Percentiles rank a stretch among this genome's conserved stretches.
phyloP scores from a whole-genome alignment of 2,888 invertebrate species.

The Peribatodes rhomboidaria region DNA sequence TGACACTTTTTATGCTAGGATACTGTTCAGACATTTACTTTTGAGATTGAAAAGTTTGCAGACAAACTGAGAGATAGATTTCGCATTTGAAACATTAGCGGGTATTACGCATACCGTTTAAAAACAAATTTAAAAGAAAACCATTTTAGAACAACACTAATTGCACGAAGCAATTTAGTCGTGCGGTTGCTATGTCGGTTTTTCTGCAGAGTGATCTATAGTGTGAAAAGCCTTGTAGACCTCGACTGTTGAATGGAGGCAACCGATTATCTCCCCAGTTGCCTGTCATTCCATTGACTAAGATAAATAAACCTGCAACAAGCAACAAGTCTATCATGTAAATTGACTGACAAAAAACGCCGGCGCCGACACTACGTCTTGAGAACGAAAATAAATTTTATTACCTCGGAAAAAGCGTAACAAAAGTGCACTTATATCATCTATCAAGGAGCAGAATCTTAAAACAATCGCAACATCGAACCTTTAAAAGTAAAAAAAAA shows the following conservation, averaged over 20 bases:
- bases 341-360: conserved; percentile 35
- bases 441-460: conserved; percentile 56
- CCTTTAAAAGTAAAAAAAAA: conserved; percentile 55
- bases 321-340: conserved; percentile 41
- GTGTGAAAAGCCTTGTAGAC: conserved; percentile 10
- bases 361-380: conserved; percentile 40
- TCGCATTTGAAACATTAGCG: too few species aligned
- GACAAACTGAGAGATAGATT: too few species aligned
- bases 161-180: not conserved
- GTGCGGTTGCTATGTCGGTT: not conserved
- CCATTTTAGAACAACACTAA: not conserved
- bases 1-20: too few species aligned
- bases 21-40: too few species aligned
- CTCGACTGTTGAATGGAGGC: conserved; percentile 12
- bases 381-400: conserved; percentile 38
- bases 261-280: conserved; percentile 23
- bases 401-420: conserved; percentile 40
- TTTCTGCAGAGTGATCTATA: conserved; percentile 16
- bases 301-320: conserved; percentile 30
- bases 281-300: conserved; percentile 25
- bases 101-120: too few species aligned
- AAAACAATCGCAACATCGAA: conserved; percentile 62
- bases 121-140: not conserved
- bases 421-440: conserved; percentile 45
- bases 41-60: too few species aligned